Conservation (phyloP, 2,888 invertebrate species). For the Nomada fucata region DNA sequence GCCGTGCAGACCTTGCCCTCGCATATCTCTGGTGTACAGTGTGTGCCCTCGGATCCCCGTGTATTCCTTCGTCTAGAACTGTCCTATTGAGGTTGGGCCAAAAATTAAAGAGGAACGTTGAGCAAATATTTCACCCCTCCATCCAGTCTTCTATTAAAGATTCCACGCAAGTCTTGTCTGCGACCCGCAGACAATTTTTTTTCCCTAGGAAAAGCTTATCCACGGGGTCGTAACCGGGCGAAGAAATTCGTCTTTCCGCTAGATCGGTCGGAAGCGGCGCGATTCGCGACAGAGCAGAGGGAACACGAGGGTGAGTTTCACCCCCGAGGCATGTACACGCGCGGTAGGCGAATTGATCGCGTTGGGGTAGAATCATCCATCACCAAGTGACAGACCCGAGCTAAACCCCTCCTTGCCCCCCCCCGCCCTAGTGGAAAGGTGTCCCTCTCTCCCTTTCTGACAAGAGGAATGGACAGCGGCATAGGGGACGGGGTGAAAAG, state of each 20-base stretch:
- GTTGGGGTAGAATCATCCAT: constrained; percentile 83
- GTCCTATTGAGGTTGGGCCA: background rate
- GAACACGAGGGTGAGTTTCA: constrained; percentile 71
- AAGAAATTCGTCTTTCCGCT: constrained; percentile 69
- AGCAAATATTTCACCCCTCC: background rate
- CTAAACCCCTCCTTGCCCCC: constrained; percentile 68
- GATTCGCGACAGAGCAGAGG: constrained; percentile 60
- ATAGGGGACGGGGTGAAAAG: constrained; percentile 16
- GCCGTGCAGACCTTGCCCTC: background rate
- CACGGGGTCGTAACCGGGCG: constrained; percentile 15
- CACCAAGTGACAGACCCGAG: constrained; percentile 82
- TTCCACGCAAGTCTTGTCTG: background rate
- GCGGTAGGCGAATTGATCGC: constrained; percentile 80
- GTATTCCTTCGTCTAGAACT: background rate
- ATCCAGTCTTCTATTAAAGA: background rate
- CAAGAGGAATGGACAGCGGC: constrained; percentile 67
- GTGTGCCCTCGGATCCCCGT: constrained; percentile 14
- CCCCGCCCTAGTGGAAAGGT: constrained; percentile 75
- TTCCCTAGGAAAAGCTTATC: background rate
- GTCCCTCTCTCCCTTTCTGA: constrained; percentile 72
- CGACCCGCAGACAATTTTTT: background rate
- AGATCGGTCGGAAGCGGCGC: constrained; percentile 61
- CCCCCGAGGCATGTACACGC: constrained; percentile 75
- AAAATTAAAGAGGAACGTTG: background rate
- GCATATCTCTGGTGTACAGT: background rate